A percentile compares a stretch with the other conserved stretches of the same genome.
Evolutionary conservation across 1,140 invertebrate genomes (phyloP).

Genomic region (Hermetia illucens): DNA sequence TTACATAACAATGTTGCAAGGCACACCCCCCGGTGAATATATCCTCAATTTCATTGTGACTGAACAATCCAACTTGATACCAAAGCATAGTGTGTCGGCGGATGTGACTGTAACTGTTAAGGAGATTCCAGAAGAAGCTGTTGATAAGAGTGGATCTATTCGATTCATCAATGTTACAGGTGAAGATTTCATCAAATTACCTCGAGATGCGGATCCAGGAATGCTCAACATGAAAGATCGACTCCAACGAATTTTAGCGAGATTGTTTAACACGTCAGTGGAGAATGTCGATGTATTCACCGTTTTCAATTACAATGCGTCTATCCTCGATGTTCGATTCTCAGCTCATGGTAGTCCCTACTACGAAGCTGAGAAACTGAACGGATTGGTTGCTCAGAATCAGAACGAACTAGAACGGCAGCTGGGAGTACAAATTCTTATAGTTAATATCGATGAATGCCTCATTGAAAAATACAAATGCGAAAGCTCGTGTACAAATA

Average conservation of each 20-base stretch:
- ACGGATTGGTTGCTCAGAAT: conserved; percentile 56
- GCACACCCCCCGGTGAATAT: conserved; percentile 53
- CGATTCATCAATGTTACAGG: conserved; percentile 64
- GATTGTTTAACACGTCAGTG: conserved; percentile 56
- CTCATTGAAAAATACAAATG: conserved; percentile 56
- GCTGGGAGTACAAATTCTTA: conserved; percentile 55
- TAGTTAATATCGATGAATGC: conserved; percentile 82
- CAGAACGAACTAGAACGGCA: conserved; percentile 52
- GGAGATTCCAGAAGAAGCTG: conserved; percentile 76
- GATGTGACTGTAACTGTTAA: conserved; percentile 72
- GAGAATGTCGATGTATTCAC: conserved; percentile 89
- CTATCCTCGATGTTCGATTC: conserved; percentile 66
- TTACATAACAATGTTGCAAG: conserved; percentile 67
- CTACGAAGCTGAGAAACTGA: conserved; percentile 69
- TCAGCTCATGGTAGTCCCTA: conserved; percentile 87
- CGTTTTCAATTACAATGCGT: conserved; percentile 50
- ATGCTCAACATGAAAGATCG: conserved; percentile 60
- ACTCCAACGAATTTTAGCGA: conserved; percentile 49
- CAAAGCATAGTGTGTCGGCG: conserved; percentile 52
- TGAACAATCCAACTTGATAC: conserved; percentile 38
- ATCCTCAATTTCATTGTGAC: conserved; percentile 53
- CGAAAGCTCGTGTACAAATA: conserved; percentile 56
- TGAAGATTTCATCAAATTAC: conserved; percentile 64
- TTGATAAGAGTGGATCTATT: conserved; percentile 78
- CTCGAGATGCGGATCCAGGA: conserved; percentile 36